These are phyloP conservation scores for Metacarcinus magister DNA, from an alignment of 2,888 invertebrate species.

Conservation along the genomic window DNA sequence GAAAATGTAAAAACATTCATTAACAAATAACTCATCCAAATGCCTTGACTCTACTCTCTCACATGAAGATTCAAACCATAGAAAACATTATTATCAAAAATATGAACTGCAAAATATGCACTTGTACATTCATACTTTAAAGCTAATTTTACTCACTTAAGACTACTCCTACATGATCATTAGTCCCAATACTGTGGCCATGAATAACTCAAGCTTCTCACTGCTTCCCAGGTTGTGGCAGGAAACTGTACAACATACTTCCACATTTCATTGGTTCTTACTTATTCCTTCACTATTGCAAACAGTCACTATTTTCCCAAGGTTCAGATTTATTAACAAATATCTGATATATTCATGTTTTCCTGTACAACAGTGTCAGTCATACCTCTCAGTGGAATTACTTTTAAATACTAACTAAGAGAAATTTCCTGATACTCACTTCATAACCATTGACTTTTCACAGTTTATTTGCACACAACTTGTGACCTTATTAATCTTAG, in stretches of 20 bases:
- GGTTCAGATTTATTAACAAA: neutral
- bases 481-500: neutral
- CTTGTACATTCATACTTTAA: neutral
- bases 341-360: neutral
- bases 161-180: neutral
- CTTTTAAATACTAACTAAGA: neutral
- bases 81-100: conserved; percentile 34
- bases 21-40: neutral
- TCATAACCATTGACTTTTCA: neutral
- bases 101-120: conserved; percentile 34
- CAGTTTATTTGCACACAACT: neutral
- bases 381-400: neutral
- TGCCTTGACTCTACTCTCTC: neutral
- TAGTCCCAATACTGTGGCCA: neutral
- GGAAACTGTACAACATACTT: neutral
- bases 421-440: neutral
- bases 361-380: neutral
- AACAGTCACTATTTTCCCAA: neutral
- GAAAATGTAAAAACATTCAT: neutral
- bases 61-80: neutral
- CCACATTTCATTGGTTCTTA: neutral
- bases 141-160: conserved; percentile 41
- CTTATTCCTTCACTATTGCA: neutral
- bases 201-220: neutral
- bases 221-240: neutral